Evolutionary conservation across 2,113 vertebrate species (phyloP).

Genomic region (Sakesphorus luctuosus): DNA sequence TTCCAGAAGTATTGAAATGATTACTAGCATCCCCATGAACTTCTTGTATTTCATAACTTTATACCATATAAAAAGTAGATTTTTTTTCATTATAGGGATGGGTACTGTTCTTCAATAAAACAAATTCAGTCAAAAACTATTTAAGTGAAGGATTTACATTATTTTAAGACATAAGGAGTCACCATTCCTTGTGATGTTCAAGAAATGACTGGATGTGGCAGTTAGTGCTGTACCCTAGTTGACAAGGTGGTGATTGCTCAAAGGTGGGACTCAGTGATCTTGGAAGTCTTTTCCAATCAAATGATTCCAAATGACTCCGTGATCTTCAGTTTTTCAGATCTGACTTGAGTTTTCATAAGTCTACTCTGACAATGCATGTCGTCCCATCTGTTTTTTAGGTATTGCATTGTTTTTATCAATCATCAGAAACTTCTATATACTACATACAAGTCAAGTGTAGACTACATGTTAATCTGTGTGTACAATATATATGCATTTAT

Average conservation of each 20-base stretch:
- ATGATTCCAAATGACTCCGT: background rate
- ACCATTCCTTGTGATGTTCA: background rate
- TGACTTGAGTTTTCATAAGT: background rate
- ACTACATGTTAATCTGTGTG: background rate
- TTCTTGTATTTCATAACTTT: background rate
- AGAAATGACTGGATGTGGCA: background rate
- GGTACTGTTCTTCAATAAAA: background rate
- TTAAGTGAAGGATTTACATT: background rate
- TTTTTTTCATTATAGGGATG: background rate
- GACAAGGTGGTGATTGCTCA: background rate
- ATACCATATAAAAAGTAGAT: background rate
- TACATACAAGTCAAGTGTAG: background rate
- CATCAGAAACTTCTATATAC: background rate
- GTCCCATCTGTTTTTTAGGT: background rate
- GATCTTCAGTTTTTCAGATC: background rate
- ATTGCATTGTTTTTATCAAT: background rate
- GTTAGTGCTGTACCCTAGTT: background rate
- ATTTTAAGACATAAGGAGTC: background rate
- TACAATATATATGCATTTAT: background rate
- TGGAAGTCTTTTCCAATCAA: background rate
- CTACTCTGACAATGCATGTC: background rate
- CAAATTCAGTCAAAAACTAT: background rate
- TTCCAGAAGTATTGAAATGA: constrained; percentile 18
- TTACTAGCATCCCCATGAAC: background rate
- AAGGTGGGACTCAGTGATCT: background rate